phyloP scores from a whole-genome alignment of 2,113 vertebrate genomes.

The Lagopus muta region DNA sequence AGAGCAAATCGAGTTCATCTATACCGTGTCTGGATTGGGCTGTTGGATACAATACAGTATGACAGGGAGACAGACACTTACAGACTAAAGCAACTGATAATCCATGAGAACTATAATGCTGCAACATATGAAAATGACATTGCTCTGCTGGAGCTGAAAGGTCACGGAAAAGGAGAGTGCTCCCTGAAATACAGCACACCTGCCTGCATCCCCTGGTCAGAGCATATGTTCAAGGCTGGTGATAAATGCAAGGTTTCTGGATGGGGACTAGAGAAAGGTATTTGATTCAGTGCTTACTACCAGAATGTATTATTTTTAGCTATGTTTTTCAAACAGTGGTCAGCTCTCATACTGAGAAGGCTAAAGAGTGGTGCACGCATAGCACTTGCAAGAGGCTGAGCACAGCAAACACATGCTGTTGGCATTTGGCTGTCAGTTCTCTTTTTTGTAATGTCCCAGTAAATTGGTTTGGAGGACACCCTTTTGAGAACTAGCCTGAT shows the following conservation, averaged over 20 bases:
- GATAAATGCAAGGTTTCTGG: slow-evolving; percentile 91
- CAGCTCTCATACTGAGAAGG: neutral
- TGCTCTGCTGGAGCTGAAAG: slow-evolving; percentile 85
- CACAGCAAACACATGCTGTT: neutral
- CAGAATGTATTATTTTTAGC: neutral
- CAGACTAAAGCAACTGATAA: slow-evolving; percentile 70
- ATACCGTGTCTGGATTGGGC: slow-evolving; percentile 84
- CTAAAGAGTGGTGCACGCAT: neutral
- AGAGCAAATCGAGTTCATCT: slow-evolving; percentile 72
- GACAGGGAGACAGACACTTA: slow-evolving; percentile 61
- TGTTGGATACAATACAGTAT: slow-evolving; percentile 61
- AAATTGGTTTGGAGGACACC: neutral
- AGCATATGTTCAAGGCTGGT: slow-evolving; percentile 81
- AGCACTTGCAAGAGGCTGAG: neutral
- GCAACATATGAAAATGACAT: slow-evolving; percentile 91
- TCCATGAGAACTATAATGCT: slow-evolving; percentile 83
- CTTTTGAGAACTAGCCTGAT: neutral
- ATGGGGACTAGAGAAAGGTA: slow-evolving; percentile 89
- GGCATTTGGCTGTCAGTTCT: neutral
- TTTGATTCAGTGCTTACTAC: neutral
- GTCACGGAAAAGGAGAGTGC: slow-evolving; percentile 51
- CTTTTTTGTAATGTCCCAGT: neutral
- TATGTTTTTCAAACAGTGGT: neutral
- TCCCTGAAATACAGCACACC: slow-evolving; percentile 55
- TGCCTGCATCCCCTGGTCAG: slow-evolving; percentile 91